These are phyloP conservation scores for Agonopterix subpropinquella DNA, from an alignment of 2,888 invertebrate genomes.

Conservation along the genomic window DNA sequence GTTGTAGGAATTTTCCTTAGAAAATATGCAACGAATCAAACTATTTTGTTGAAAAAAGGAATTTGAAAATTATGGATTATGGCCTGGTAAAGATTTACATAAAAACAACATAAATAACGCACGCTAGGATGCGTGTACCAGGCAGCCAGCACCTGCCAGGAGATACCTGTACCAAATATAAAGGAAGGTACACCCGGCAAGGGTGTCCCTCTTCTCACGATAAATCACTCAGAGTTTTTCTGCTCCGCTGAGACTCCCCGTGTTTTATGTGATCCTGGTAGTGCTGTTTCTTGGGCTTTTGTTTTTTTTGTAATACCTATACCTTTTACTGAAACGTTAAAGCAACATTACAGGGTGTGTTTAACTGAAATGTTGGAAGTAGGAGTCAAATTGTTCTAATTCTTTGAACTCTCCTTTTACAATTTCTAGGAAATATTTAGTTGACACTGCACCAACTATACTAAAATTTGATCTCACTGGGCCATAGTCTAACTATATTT, in stretches of 20 bases:
- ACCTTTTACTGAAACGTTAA: too few species aligned
- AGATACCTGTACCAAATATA: constrained; percentile 33
- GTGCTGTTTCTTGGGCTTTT: constrained; percentile 22
- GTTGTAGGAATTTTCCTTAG: not conserved
- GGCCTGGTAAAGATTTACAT: not conserved
- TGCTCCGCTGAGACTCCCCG: constrained; percentile 44
- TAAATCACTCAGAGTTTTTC: constrained; percentile 58
- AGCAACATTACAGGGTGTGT: too few species aligned
- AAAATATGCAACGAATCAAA: not conserved
- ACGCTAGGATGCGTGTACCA: constrained; percentile 11
- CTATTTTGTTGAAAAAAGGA: constrained; percentile 8
- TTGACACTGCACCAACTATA: too few species aligned
- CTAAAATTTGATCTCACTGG: too few species aligned
- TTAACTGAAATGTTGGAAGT: too few species aligned
- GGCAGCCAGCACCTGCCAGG: constrained; percentile 23
- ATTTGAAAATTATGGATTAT: not conserved
- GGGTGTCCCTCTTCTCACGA: constrained; percentile 63
- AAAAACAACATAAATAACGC: constrained; percentile 16
- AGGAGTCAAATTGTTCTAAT: too few species aligned
- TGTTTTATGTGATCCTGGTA: constrained; percentile 54
- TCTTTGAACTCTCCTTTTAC: too few species aligned
- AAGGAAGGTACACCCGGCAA: constrained; percentile 30
- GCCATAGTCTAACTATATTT: too few species aligned
- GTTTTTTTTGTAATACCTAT: constrained; percentile 9
- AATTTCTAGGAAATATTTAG: too few species aligned